A percentile compares a stretch with the other conserved stretches of the same genome.
These are phyloP conservation scores for Dynastes maya DNA, from an alignment of 2,888 invertebrate species.

Conservation along the genomic window DNA sequence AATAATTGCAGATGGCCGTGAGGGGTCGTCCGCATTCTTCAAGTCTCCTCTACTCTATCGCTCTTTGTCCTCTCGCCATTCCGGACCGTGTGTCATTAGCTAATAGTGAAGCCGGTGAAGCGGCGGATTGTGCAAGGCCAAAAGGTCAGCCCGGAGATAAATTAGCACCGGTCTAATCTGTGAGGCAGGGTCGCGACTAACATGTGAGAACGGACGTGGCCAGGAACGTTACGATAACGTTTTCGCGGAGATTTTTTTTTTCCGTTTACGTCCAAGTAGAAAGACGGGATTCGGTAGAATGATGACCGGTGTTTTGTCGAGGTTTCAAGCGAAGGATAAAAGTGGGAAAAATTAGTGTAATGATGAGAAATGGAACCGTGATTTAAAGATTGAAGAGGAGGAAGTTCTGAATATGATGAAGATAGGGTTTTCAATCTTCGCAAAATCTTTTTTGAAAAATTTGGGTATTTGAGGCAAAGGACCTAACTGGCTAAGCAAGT, in stretches of 20 bases:
- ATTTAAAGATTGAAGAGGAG: no score
- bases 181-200: not conserved
- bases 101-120: not conserved
- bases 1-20: no score
- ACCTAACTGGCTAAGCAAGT: no score
- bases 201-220: not conserved
- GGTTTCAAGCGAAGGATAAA: no score
- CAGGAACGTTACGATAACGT: not conserved
- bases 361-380: no score
- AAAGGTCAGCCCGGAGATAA: conserved; percentile 26
- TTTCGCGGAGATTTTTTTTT: not conserved
- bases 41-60: not conserved
- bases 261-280: not conserved
- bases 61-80: conserved; percentile 12
- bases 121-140: conserved; percentile 7
- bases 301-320: no score
- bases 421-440: no score
- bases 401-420: no score
- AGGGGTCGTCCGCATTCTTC: no score
- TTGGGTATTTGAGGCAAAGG: not conserved
- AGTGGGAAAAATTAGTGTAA: no score
- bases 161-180: conserved; percentile 17
- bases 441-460: no score
- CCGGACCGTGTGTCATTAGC: not conserved
- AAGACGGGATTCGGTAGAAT: no score